These are phyloP conservation scores for Typhlichthys subterraneus DNA, from an alignment of 2,797 vertebrate genomes.

Conservation along the genomic window DNA sequence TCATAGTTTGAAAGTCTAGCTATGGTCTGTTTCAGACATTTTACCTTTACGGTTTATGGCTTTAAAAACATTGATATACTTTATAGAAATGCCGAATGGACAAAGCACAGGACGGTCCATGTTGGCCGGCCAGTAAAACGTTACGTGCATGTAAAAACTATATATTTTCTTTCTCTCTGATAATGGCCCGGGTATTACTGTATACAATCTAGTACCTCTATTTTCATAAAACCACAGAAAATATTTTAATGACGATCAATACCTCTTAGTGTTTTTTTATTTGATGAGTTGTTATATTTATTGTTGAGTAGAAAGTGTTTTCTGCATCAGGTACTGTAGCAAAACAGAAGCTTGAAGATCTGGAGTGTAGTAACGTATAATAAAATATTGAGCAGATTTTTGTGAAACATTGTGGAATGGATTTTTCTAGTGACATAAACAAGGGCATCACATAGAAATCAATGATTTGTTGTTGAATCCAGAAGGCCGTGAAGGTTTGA, in stretches of 20 bases:
- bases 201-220: conserved; percentile 39
- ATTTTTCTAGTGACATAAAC: conserved; percentile 16
- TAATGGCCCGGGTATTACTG: conserved; percentile 20
- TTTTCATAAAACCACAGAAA: conserved; percentile 29
- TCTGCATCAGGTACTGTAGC: conserved; percentile 10
- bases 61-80: conserved; percentile 31
- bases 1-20: conserved; percentile 8
- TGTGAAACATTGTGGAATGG: conserved; percentile 54
- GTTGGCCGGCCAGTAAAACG: not conserved
- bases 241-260: conserved; percentile 55
- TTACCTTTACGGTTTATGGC: conserved; percentile 19
- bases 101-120: not conserved
- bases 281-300: conserved; percentile 33
- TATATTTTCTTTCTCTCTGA: conserved; percentile 20
- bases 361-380: conserved; percentile 27
- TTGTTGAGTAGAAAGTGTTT: conserved; percentile 23
- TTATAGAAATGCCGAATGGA: conserved; percentile 21
- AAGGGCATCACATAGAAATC: conserved; percentile 50
- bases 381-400: conserved; percentile 60
- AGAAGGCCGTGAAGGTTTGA: not conserved
- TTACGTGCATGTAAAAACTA: not conserved
- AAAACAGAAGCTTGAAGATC: conserved; percentile 41
- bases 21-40: conserved; percentile 13
- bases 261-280: conserved; percentile 57
- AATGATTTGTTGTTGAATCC: conserved; percentile 49